Percentiles rank a stretch among this genome's conserved stretches.
Evolutionary conservation across 2,888 invertebrate genomes (phyloP).

Genomic region (Lasioglossum pauxillum): DNA sequence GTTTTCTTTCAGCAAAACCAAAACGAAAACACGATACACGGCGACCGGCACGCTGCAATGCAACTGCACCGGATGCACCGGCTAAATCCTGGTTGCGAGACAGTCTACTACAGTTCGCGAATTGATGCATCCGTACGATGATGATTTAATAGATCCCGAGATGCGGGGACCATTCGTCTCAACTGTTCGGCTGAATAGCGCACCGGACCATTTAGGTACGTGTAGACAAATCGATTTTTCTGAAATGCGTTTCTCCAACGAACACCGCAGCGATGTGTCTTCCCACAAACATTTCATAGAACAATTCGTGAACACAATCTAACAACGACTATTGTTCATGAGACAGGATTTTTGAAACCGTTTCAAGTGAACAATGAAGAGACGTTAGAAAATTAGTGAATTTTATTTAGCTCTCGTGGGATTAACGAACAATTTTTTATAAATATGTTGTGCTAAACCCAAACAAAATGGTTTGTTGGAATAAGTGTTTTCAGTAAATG

Average conservation of each 20-base stretch:
- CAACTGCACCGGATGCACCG: slow-evolving; percentile 8
- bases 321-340: background rate
- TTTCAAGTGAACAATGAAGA: background rate
- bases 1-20: slow-evolving; percentile 60
- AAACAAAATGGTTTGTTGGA: background rate
- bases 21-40: slow-evolving; percentile 28
- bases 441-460: background rate
- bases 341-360: background rate
- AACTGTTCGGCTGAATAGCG: background rate
- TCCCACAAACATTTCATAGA: background rate
- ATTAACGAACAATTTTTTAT: background rate
- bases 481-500: background rate
- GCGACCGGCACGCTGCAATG: slow-evolving; percentile 8
- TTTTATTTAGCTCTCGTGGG: background rate
- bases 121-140: slow-evolving; percentile 6
- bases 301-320: background rate
- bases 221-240: background rate
- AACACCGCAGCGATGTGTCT: background rate
- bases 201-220: background rate
- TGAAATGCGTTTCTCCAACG: background rate
- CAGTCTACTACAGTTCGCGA: slow-evolving; percentile 1
- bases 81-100: background rate
- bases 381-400: background rate
- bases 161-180: background rate
- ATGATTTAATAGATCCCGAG: background rate